Evolutionary conservation across 2,888 invertebrate genomes (phyloP).

Genomic region (Dicranocentrus wangi): DNA sequence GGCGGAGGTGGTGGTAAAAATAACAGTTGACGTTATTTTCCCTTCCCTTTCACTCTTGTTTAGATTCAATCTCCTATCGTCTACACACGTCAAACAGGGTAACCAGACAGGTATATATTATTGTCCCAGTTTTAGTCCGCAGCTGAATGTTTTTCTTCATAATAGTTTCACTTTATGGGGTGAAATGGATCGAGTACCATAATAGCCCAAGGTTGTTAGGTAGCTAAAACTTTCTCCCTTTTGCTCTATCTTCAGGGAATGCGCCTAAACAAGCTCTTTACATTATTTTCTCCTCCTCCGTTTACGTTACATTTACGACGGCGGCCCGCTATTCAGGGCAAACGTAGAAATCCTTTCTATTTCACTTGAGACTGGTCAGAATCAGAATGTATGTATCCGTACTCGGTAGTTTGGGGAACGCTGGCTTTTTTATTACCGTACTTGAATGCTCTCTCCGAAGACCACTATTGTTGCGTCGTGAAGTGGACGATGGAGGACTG

Average conservation of each 20-base stretch:
- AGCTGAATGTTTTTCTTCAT: not conserved
- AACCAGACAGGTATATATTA: constrained; percentile 25
- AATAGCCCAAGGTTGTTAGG: constrained; percentile 8
- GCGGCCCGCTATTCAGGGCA: too few relatives aligned
- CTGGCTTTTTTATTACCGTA: constrained; percentile 6
- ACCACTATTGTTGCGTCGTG: not conserved
- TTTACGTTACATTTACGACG: constrained; percentile 13
- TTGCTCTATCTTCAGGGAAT: not conserved
- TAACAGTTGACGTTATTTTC: constrained; percentile 30
- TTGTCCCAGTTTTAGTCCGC: not conserved
- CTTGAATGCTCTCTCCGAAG: not conserved
- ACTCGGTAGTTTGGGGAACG: too few relatives aligned
- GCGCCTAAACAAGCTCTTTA: constrained; percentile 19
- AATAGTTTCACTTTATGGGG: constrained; percentile 21
- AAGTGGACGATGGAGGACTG: not conserved
- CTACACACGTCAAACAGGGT: constrained; percentile 11
- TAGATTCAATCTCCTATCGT: constrained; percentile 24
- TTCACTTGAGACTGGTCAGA: too few relatives aligned
- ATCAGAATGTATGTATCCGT: not conserved
- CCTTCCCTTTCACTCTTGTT: constrained; percentile 18
- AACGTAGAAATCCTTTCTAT: too few relatives aligned
- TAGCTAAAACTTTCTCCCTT: not conserved
- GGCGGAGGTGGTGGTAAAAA: constrained; percentile 15
- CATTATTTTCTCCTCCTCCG: constrained; percentile 36
- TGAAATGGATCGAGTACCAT: constrained; percentile 26